Conservation (phyloP, 2,888 invertebrate genomes). For the Stenurella melanura region DNA sequence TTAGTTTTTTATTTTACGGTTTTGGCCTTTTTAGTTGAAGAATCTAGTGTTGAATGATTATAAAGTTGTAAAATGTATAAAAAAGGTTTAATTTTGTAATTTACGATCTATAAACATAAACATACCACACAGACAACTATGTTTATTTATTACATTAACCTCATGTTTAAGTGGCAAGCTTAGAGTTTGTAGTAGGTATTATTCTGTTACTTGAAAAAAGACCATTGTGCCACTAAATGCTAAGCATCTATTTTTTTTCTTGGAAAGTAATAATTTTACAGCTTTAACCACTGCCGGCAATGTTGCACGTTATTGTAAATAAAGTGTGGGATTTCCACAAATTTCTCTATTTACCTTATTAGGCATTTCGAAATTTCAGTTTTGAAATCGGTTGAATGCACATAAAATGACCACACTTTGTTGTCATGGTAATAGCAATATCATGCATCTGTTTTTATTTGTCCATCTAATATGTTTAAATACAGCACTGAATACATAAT, state of each 20-base stretch:
- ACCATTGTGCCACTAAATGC: background rate
- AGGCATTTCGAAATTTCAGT: constrained; percentile 4
- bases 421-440: background rate
- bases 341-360: constrained; percentile 6
- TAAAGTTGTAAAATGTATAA: too few relatives aligned
- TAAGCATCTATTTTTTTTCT: background rate
- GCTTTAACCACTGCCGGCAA: background rate
- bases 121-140: too few relatives aligned
- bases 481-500: background rate
- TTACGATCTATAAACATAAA: too few relatives aligned
- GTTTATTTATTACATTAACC: too few relatives aligned
- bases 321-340: background rate
- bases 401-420: background rate
- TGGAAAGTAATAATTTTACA: constrained; percentile 7
- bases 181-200: background rate
- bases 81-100: too few relatives aligned
- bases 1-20: background rate
- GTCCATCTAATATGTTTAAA: too few relatives aligned
- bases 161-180: too few relatives aligned
- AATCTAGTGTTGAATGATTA: too few relatives aligned
- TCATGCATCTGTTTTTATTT: too few relatives aligned
- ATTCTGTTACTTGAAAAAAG: background rate
- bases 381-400: background rate
- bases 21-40: too few relatives aligned
- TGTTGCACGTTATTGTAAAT: background rate